These are phyloP conservation scores for Drosophila bunnanda DNA, from an alignment of 2,888 invertebrate genomes.

Conservation along the genomic window DNA sequence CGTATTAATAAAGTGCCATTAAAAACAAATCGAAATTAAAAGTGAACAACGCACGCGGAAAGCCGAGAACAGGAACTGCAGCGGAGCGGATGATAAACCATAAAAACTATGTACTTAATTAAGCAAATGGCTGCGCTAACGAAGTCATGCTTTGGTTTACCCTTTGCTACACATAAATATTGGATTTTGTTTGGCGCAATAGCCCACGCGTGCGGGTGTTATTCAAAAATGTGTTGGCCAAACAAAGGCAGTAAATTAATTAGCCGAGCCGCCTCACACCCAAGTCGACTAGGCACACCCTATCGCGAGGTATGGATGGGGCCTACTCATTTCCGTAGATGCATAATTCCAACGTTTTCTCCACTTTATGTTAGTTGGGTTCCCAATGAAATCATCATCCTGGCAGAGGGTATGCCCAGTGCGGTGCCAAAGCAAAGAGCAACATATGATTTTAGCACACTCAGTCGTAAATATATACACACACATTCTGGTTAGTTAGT, in stretches of 20 bases:
- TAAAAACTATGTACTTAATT: slow-evolving; percentile 17
- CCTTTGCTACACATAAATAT: slow-evolving; percentile 20
- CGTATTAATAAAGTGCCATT: slow-evolving; percentile 74
- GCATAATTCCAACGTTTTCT: not conserved
- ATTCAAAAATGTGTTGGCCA: slow-evolving; percentile 22
- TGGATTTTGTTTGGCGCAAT: slow-evolving; percentile 29
- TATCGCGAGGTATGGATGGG: not conserved
- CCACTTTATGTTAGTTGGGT: not conserved
- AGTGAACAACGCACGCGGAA: slow-evolving; percentile 11
- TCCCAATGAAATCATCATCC: not conserved
- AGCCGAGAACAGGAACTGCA: slow-evolving; percentile 10
- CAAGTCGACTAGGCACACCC: slow-evolving; percentile 21
- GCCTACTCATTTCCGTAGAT: not conserved
- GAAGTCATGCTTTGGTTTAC: slow-evolving; percentile 33
- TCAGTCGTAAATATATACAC: not conserved
- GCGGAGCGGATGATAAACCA: slow-evolving; percentile 16
- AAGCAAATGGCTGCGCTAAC: slow-evolving; percentile 13
- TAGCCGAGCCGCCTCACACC: not conserved
- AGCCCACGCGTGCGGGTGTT: slow-evolving; percentile 6
- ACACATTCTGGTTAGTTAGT: slow-evolving; percentile 37
- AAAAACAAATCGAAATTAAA: slow-evolving; percentile 35
- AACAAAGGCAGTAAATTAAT: slow-evolving; percentile 29
- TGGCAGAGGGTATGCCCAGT: slow-evolving; percentile 18
- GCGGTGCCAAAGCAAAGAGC: not conserved
- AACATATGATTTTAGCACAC: slow-evolving; percentile 13